A percentile compares a stretch with the other conserved stretches of the same genome.
phyloP scores from a whole-genome alignment of 1,140 invertebrate genomes.

The Orchesella cincta region DNA sequence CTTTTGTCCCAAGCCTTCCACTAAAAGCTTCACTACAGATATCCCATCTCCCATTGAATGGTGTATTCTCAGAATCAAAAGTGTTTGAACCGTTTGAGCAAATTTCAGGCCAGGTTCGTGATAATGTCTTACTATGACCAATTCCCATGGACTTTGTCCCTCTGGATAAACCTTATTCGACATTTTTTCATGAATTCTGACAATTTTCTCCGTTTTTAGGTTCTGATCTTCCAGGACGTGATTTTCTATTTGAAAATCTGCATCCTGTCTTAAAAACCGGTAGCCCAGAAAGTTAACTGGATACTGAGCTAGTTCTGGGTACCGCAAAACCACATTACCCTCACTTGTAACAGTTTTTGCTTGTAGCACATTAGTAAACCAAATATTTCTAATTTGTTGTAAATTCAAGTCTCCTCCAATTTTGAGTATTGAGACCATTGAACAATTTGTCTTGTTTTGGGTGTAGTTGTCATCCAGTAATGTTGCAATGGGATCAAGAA shows the following conservation, averaged over 20 bases:
- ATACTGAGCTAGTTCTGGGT: not conserved
- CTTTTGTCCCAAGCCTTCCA: not conserved
- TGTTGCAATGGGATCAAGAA: too few relatives aligned
- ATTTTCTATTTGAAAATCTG: not conserved
- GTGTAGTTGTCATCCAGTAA: not conserved
- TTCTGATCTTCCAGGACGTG: not conserved
- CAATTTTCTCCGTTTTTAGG: not conserved
- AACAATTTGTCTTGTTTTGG: not conserved
- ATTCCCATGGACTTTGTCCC: not conserved
- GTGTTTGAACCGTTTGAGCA: not conserved
- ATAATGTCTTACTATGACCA: not conserved
- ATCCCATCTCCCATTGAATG: conserved; percentile 1
- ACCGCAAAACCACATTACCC: not conserved
- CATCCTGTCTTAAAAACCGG: not conserved
- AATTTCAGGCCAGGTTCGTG: too few relatives aligned
- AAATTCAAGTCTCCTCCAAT: not conserved
- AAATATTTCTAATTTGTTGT: not conserved
- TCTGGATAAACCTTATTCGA: not conserved
- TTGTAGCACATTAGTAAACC: not conserved
- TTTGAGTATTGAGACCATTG: not conserved
- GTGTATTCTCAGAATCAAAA: not conserved
- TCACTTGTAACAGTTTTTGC: not conserved
- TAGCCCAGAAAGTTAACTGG: not conserved
- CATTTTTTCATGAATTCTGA: not conserved
- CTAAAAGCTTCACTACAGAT: not conserved